Conservation (phyloP, 2,113 vertebrate species). For the Neolamprologus ventralis region DNA sequence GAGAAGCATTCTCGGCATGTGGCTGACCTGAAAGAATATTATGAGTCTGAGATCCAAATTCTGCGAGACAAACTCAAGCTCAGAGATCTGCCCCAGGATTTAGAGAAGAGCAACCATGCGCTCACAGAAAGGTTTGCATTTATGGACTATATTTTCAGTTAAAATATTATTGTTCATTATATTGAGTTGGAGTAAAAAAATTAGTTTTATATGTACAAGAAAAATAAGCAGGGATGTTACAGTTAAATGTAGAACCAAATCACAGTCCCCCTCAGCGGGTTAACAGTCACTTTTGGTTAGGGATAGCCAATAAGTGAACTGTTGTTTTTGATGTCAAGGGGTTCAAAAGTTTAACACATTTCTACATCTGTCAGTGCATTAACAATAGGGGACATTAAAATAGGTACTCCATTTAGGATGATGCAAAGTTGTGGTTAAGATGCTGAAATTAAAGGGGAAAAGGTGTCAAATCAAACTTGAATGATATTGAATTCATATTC, state of each 20-base stretch:
- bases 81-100: slow-evolving; percentile 66
- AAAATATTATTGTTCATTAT: neutral
- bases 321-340: neutral
- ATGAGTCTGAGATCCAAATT: slow-evolving; percentile 84
- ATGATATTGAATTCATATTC: neutral
- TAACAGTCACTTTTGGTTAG: neutral
- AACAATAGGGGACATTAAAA: neutral
- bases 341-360: neutral
- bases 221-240: neutral
- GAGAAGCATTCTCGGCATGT: slow-evolving; percentile 90
- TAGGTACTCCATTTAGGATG: neutral
- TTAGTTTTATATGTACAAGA: neutral
- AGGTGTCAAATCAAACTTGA: neutral
- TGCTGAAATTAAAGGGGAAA: neutral
- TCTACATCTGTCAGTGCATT: neutral
- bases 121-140: slow-evolving; percentile 76
- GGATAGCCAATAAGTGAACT: neutral
- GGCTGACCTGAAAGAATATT: slow-evolving; percentile 88
- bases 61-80: slow-evolving; percentile 82
- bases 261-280: neutral
- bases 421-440: neutral
- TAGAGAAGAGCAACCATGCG: slow-evolving; percentile 78
- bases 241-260: neutral
- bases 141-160: neutral
- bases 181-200: neutral